Conservation (phyloP, 2,888 invertebrate genomes). For the Morpho helenor region DNA sequence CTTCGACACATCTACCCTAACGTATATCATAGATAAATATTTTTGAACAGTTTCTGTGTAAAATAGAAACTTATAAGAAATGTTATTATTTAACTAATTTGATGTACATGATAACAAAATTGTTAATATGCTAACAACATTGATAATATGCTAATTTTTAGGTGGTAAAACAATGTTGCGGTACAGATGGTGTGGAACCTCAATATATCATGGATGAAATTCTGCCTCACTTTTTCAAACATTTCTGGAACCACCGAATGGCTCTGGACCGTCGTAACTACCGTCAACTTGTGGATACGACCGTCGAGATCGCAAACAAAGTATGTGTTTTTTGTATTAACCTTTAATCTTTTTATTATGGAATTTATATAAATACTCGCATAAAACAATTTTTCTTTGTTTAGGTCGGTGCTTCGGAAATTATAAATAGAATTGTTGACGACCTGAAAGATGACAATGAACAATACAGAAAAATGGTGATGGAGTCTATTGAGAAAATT, state of each 20-base stretch:
- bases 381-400: slow-evolving; percentile 1
- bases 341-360: too few species aligned
- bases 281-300: slow-evolving; percentile 98
- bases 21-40: too few species aligned
- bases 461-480: slow-evolving; percentile 99
- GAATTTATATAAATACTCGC: too few species aligned
- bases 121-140: not conserved
- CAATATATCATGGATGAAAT: slow-evolving; percentile 99
- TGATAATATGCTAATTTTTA: slow-evolving; percentile 36
- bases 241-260: slow-evolving; percentile 99
- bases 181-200: slow-evolving; percentile 99
- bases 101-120: not conserved
- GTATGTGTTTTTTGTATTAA: slow-evolving; percentile 33
- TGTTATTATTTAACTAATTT: too few species aligned
- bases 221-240: slow-evolving; percentile 98
- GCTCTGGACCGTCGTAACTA: slow-evolving; percentile 98
- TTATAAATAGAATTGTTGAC: slow-evolving; percentile 98
- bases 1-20: too few species aligned
- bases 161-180: slow-evolving; percentile 99
- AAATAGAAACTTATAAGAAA: too few species aligned
- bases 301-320: slow-evolving; percentile 99
- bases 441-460: slow-evolving; percentile 99
- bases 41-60: too few species aligned
- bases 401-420: slow-evolving; percentile 98
- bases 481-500: slow-evolving; percentile 99